Percentiles rank a stretch among this genome's conserved stretches.
Evolutionary conservation across 2,797 vertebrate species (phyloP).

Genomic region (Apodemus agrarius): DNA sequence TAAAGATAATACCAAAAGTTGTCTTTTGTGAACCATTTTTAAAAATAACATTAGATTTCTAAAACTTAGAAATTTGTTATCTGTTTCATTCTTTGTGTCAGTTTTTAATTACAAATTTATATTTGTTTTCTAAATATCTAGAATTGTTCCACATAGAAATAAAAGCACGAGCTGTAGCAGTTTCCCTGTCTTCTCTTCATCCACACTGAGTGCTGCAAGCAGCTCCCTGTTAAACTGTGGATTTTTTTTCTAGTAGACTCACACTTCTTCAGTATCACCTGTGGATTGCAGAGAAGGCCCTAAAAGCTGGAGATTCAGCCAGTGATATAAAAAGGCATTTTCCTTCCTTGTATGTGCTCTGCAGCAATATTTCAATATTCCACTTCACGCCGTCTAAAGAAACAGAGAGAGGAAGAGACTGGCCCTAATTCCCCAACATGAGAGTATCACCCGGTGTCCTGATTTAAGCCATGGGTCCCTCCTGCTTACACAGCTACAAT

Average conservation of each 20-base stretch:
- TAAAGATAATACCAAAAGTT: not conserved
- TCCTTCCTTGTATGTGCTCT: not conserved
- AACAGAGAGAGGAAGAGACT: not conserved
- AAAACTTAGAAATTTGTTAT: not conserved
- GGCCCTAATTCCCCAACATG: not conserved
- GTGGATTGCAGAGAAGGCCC: not conserved
- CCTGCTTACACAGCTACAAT: not conserved
- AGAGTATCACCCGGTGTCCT: not conserved
- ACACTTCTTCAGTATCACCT: slow-evolving; percentile 5
- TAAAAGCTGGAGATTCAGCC: not conserved
- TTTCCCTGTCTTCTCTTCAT: not conserved
- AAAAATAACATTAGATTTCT: not conserved
- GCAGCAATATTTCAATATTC: not conserved
- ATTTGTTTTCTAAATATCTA: not conserved
- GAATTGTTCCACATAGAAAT: not conserved
- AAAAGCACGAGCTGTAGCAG: not conserved
- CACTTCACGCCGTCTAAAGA: not conserved
- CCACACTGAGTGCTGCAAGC: not conserved
- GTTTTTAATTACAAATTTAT: slow-evolving; percentile 3
- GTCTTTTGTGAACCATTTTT: not conserved
- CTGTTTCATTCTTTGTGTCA: not conserved
- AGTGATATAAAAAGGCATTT: slow-evolving; percentile 1
- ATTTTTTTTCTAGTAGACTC: not conserved
- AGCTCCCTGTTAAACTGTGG: not conserved
- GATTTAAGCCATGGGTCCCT: no score